Evolutionary conservation across 1,140 invertebrate genomes (phyloP), one percentile per base, ranked within the genome.

Genomic region (Portunus trituberculatus): DNA sequence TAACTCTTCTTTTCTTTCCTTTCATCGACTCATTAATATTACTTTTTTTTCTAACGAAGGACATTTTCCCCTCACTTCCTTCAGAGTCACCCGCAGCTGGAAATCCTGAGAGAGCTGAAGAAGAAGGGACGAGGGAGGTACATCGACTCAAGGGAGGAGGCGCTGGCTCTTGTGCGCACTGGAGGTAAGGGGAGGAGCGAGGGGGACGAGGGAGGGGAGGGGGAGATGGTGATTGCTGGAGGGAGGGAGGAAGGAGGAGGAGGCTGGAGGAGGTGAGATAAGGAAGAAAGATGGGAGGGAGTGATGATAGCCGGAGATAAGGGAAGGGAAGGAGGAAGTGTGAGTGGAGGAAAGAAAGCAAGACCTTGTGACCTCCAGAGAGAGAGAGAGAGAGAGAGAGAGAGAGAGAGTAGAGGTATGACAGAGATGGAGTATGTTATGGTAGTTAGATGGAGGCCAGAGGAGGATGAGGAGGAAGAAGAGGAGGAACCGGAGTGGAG

Each of bases 71-170:
- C 67, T 76, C 32, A 6, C 32, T 12, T 29, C 25, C n/a, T 28
- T 0, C 94, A 95, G 94, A 92, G 46, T n/a, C 94, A 95, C 90
- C 89, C 89, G 4, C 84, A 87, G 90, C 82, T 95, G 16, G 1
- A 92, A 29, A 67, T 95, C 45, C 45, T 95, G 29, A 45, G 94
- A 25, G 94, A 95, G 6, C 76, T 95, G 10, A 67, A 86, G 46
- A 25, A 45, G 0, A 48, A 84, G 10, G 94, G 94, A 8, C 39
- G 94, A 28, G 94, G 94, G 12, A 31, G 89, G 20, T 92, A 92
- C 90, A 45, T 92, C 48, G 29, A 59, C 39, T 92, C 89, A 0
- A 76, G 90, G 48, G 46, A 59, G 16, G 94, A 95, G 28, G 94
- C 94, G 31, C 32, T 95, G 4, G 1, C 31, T 0, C 94, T 95